A percentile compares a stretch with the other conserved stretches of the same genome.
These are phyloP conservation scores for Caenorhabditis afra DNA, from an alignment of 2,888 invertebrate genomes.

Conservation along the genomic window DNA sequence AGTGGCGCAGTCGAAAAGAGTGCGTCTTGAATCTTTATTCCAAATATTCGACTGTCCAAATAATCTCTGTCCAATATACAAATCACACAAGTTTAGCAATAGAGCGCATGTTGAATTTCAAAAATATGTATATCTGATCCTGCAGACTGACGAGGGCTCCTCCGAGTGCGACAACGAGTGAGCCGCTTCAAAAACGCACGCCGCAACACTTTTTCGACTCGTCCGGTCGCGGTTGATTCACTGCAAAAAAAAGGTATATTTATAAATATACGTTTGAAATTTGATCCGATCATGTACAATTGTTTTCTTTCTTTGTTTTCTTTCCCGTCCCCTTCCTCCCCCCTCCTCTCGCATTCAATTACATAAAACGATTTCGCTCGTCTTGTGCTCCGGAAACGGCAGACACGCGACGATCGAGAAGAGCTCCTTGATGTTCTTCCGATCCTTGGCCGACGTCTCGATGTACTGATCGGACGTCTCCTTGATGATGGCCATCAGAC, in stretches of 20 bases:
- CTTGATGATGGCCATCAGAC: constrained; percentile 36
- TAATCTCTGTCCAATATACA: too few relatives aligned
- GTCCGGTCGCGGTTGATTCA: constrained; percentile 41
- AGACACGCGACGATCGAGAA: constrained; percentile 51
- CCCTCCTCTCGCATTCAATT: too few relatives aligned
- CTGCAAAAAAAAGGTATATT: constrained; percentile 17
- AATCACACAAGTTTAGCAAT: too few relatives aligned
- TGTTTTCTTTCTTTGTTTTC: background rate
- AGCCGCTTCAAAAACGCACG: constrained; percentile 3
- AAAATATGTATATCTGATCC: constrained; percentile 6
- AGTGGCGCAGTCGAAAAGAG: constrained; percentile 24
- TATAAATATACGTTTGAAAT: background rate
- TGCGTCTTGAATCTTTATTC: background rate
- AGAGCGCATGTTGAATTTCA: too few relatives aligned
- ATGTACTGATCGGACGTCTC: constrained; percentile 61
- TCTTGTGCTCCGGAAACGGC: constrained; percentile 54
- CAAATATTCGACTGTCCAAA: too few relatives aligned
- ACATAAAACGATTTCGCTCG: constrained; percentile 49
- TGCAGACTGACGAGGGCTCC: background rate
- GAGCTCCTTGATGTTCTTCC: constrained; percentile 74
- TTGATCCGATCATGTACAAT: constrained; percentile 28
- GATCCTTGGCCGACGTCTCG: constrained; percentile 69
- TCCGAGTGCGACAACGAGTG: constrained; percentile 11
- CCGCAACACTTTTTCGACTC: constrained; percentile 28
- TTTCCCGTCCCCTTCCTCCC: too few relatives aligned